These are phyloP conservation scores for Platycheirus albimanus DNA, from an alignment of 2,888 invertebrate genomes.

Conservation along the genomic window DNA sequence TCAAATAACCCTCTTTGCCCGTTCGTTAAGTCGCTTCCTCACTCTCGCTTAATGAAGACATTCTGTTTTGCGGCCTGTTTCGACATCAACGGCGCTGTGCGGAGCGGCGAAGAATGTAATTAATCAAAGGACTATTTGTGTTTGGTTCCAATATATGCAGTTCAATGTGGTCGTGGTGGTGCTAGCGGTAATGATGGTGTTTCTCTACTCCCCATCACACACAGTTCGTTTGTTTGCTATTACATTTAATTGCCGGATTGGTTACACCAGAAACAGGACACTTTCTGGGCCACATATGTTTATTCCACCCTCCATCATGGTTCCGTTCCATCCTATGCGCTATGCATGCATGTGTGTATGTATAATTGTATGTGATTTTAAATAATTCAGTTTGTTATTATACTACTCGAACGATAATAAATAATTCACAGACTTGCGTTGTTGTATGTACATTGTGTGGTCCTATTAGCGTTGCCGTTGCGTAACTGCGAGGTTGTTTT, in stretches of 20 bases:
- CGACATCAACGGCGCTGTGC: background rate
- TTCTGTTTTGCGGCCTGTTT: slow-evolving; percentile 50
- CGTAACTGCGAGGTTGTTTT: slow-evolving; percentile 62
- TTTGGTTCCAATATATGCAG: slow-evolving; percentile 30
- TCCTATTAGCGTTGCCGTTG: slow-evolving; percentile 48
- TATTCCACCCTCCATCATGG: slow-evolving; percentile 36
- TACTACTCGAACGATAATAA: slow-evolving; percentile 62
- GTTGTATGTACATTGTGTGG: slow-evolving; percentile 30
- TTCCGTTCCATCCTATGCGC: background rate
- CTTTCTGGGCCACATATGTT: slow-evolving; percentile 45
- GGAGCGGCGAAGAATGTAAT: slow-evolving; percentile 63
- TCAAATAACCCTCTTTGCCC: slow-evolving; percentile 15
- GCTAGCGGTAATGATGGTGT: slow-evolving; percentile 22
- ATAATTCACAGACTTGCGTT: slow-evolving; percentile 59
- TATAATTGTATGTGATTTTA: slow-evolving; percentile 61
- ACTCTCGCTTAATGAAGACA: slow-evolving; percentile 70
- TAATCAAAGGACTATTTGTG: slow-evolving; percentile 72
- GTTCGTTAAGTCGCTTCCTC: background rate
- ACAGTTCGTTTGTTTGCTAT: slow-evolving; percentile 68
- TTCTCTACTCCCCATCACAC: slow-evolving; percentile 43
- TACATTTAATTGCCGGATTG: slow-evolving; percentile 73
- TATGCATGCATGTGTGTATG: background rate
- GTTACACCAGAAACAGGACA: slow-evolving; percentile 64
- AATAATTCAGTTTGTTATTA: slow-evolving; percentile 72
- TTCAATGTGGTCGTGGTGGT: background rate